These are phyloP conservation scores for Orientallactaga bullata DNA, from an alignment of 2,113 vertebrate species.

Conservation along the genomic window DNA sequence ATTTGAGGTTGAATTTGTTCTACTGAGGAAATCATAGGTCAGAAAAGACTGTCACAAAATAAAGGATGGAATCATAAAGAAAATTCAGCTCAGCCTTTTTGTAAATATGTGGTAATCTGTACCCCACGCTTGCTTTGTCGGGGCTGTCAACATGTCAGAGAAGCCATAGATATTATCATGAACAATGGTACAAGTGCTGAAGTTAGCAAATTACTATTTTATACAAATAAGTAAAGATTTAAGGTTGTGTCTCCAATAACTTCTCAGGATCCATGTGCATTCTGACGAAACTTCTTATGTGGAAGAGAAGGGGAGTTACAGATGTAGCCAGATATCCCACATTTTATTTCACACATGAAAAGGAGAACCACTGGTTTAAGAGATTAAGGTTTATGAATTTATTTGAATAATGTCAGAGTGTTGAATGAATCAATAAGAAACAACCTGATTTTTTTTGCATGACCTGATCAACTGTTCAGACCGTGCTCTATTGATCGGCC, in stretches of 20 bases:
- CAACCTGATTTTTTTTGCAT: not conserved
- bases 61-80: not conserved
- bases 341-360: not conserved
- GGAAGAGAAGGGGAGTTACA: not conserved
- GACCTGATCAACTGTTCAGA: not conserved
- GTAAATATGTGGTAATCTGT: not conserved
- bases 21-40: not conserved
- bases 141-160: not conserved
- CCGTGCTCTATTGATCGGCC: not conserved
- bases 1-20: not conserved
- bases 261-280: not conserved
- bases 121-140: not conserved
- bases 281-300: not conserved
- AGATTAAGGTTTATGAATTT: not conserved
- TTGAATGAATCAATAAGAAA: not conserved
- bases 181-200: not conserved
- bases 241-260: not conserved
- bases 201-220: not conserved
- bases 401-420: not conserved
- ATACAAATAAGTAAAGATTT: not conserved
- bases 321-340: not conserved
- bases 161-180: not conserved
- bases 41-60: not conserved
- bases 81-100: not conserved
- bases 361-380: not conserved